Percentiles rank a stretch among this genome's conserved stretches.
These are phyloP conservation scores for Rhabdomys dilectus DNA, from an alignment of 2,113 vertebrate species.

Conservation along the genomic window DNA sequence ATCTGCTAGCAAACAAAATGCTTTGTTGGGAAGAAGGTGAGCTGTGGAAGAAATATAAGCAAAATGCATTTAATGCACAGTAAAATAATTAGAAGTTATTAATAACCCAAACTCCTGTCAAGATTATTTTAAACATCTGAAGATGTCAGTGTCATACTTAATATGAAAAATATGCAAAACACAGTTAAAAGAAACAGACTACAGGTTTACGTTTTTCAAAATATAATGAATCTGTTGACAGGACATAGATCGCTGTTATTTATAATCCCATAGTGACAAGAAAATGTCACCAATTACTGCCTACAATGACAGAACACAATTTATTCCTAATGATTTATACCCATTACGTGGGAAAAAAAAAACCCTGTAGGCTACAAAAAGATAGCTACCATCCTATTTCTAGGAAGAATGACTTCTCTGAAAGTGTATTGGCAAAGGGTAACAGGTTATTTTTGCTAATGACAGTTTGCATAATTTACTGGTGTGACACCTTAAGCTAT, in stretches of 20 bases:
- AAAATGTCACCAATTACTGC: slow-evolving; percentile 83
- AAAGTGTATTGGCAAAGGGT: slow-evolving; percentile 47
- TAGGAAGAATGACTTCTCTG: not conserved
- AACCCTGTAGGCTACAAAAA: slow-evolving; percentile 60
- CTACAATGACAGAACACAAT: slow-evolving; percentile 79
- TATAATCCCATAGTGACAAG: slow-evolving; percentile 78
- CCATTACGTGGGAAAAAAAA: slow-evolving; percentile 14
- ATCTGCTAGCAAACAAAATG: slow-evolving; percentile 54
- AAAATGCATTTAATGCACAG: slow-evolving; percentile 54
- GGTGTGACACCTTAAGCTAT: not conserved
- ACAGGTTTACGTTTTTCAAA: slow-evolving; percentile 68
- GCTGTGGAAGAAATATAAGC: slow-evolving; percentile 5
- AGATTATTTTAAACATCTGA: slow-evolving; percentile 38
- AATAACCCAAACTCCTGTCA: not conserved
- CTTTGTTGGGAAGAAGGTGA: not conserved
- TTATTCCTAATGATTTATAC: slow-evolving; percentile 81
- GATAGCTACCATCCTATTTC: slow-evolving; percentile 40
- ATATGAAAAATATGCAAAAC: slow-evolving; percentile 72
- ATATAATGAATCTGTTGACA: slow-evolving; percentile 80
- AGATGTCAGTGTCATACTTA: slow-evolving; percentile 62
- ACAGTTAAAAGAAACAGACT: slow-evolving; percentile 69
- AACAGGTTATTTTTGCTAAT: slow-evolving; percentile 72
- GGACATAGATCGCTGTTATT: slow-evolving; percentile 79
- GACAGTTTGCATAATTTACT: slow-evolving; percentile 65
- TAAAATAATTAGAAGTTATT: slow-evolving; percentile 54